Conservation (phyloP, 2,797 vertebrate species). For the Coregonus ussuriensis region DNA sequence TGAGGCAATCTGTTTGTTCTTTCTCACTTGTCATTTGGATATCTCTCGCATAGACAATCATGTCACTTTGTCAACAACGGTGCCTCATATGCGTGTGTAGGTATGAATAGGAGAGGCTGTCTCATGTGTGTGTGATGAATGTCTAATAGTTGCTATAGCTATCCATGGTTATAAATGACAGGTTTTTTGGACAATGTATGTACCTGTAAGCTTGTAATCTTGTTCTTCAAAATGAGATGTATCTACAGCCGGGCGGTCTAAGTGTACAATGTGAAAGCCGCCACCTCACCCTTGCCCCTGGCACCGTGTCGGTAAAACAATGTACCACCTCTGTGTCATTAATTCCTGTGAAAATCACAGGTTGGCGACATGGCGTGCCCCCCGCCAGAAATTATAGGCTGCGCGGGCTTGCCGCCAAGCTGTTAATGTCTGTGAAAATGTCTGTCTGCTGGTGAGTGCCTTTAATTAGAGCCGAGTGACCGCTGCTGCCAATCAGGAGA, state of each 20-base stretch:
- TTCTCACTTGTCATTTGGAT: too few species aligned
- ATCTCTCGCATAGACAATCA: too few species aligned
- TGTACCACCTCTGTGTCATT: conserved; percentile 56
- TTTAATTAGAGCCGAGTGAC: conserved; percentile 73
- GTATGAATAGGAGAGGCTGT: too few species aligned
- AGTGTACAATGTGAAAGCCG: conserved; percentile 44
- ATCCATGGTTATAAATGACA: too few species aligned
- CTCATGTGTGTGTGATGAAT: too few species aligned
- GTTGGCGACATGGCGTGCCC: conserved; percentile 43
- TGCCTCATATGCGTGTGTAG: too few species aligned
- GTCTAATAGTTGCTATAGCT: too few species aligned
- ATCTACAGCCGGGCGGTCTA: conserved; percentile 17
- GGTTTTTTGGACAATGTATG: too few species aligned
- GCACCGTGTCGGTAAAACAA: conserved; percentile 50
- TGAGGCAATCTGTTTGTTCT: too few species aligned
- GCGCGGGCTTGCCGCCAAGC: conserved; percentile 45
- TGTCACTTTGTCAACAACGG: too few species aligned
- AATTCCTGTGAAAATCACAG: conserved; percentile 68
- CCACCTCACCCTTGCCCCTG: conserved; percentile 34
- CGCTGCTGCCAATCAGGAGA: conserved; percentile 68
- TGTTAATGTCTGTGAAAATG: conserved; percentile 68
- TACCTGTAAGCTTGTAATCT: conserved; percentile 11
- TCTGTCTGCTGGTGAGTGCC: conserved; percentile 64
- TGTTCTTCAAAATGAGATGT: background rate
- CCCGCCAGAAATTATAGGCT: conserved; percentile 61